Conservation (phyloP, 2,888 invertebrate species). For the Drosophila greeni region DNA sequence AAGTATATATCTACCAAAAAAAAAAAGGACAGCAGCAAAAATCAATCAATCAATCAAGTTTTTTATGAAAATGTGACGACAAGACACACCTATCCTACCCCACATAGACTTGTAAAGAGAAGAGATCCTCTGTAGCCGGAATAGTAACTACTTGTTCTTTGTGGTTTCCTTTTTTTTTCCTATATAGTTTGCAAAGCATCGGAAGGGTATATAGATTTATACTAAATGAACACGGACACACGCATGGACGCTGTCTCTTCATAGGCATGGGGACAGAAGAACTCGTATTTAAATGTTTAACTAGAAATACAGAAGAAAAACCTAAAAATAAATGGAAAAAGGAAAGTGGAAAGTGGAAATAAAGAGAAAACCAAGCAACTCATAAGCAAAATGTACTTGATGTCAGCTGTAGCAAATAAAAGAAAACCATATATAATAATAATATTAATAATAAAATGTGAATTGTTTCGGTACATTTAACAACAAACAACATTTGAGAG, state of each 20-base stretch:
- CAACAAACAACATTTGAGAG: constrained; percentile 28
- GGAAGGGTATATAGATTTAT: constrained; percentile 61
- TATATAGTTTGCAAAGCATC: constrained; percentile 64
- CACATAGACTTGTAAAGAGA: constrained; percentile 1
- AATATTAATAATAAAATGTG: constrained; percentile 33
- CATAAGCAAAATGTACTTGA: constrained; percentile 66
- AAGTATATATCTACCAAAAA: constrained; percentile 1
- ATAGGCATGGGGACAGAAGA: constrained; percentile 49
- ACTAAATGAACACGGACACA: constrained; percentile 46
- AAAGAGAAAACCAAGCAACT: constrained; percentile 25
- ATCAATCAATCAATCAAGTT: constrained; percentile 42
- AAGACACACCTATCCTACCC: constrained; percentile 5
- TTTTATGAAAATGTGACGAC: constrained; percentile 33
- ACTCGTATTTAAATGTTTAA: constrained; percentile 67
- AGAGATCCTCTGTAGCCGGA: constrained; percentile 1
- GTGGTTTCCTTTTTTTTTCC: constrained; percentile 20
- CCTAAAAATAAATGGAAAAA: constrained; percentile 23
- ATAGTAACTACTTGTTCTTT: background rate
- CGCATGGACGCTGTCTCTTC: constrained; percentile 64
- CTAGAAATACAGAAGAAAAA: constrained; percentile 55
- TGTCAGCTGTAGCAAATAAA: constrained; percentile 65
- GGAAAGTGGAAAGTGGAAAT: constrained; percentile 7
- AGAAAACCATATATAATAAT: constrained; percentile 46
- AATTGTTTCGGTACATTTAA: constrained; percentile 35
- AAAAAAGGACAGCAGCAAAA: constrained; percentile 14